phyloP scores from a whole-genome alignment of 2,113 vertebrate species.

The Calcarius ornatus region DNA sequence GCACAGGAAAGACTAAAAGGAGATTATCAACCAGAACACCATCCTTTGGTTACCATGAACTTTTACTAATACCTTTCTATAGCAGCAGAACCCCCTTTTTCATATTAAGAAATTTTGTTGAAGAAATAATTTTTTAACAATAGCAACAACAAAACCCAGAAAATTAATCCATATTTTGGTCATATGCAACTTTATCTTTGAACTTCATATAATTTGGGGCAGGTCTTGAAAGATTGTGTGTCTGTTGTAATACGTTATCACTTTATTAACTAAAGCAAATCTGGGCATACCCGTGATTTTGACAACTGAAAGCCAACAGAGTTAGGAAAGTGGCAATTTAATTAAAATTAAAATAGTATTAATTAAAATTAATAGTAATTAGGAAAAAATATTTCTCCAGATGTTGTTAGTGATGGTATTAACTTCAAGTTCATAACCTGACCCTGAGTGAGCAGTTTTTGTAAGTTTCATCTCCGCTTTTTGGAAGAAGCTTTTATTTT shows the following conservation, averaged over 20 bases:
- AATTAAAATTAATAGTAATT: background rate
- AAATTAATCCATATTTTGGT: background rate
- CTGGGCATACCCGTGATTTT: background rate
- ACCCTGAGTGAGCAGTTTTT: background rate
- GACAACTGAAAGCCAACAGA: background rate
- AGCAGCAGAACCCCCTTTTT: background rate
- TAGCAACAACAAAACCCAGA: background rate
- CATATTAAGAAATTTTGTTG: background rate
- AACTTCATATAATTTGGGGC: background rate
- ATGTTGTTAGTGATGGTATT: background rate
- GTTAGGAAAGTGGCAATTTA: background rate
- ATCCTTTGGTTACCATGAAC: background rate
- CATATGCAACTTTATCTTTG: background rate
- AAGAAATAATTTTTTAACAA: background rate
- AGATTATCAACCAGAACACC: background rate
- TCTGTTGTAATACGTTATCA: background rate
- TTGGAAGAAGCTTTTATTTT: background rate
- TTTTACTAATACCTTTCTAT: background rate
- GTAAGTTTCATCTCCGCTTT: background rate
- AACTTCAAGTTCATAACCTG: background rate
- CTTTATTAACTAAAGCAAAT: background rate
- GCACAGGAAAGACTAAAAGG: background rate
- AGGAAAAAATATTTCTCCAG: background rate
- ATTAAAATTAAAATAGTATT: background rate
- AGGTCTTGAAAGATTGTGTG: background rate